These are phyloP conservation scores for Myocastor coypus DNA, from an alignment of 2,113 vertebrate species.

Conservation along the genomic window DNA sequence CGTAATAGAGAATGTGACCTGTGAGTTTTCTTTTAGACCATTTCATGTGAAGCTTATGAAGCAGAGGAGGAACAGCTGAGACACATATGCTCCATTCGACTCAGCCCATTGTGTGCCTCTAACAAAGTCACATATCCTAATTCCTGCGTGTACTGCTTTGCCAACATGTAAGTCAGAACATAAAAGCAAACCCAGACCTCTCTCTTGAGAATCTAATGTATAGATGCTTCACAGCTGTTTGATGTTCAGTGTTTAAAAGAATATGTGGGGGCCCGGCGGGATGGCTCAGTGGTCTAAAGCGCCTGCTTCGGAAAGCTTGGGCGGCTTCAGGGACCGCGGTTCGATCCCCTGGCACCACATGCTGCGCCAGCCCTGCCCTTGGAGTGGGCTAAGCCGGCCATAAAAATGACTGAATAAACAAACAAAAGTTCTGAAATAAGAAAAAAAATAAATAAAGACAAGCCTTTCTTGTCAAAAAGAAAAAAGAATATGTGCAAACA, in stretches of 20 bases:
- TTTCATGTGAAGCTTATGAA: constrained; percentile 47
- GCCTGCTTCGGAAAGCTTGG: too few relatives aligned
- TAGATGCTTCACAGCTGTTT: background rate
- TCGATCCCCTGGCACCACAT: too few relatives aligned
- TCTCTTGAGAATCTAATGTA: background rate
- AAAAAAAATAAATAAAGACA: too few relatives aligned
- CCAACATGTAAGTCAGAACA: constrained; percentile 75
- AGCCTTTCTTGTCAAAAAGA: too few relatives aligned
- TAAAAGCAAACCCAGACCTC: background rate
- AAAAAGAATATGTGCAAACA: background rate
- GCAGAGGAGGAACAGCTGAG: background rate
- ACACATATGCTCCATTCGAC: constrained; percentile 63
- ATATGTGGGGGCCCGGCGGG: too few relatives aligned
- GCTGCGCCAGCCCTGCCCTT: too few relatives aligned
- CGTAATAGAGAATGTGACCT: constrained; percentile 54
- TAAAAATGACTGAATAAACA: too few relatives aligned
- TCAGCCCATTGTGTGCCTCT: constrained; percentile 70
- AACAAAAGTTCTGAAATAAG: too few relatives aligned
- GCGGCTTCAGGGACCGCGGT: too few relatives aligned
- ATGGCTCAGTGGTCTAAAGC: too few relatives aligned
- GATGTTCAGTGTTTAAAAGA: background rate
- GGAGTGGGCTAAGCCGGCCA: too few relatives aligned
- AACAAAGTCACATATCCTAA: constrained; percentile 76
- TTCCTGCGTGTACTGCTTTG: constrained; percentile 76
- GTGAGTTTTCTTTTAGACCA: constrained; percentile 69